Evolutionary conservation across 2,113 vertebrate genomes (phyloP).

Genomic region (Craseonycteris thonglongyai): DNA sequence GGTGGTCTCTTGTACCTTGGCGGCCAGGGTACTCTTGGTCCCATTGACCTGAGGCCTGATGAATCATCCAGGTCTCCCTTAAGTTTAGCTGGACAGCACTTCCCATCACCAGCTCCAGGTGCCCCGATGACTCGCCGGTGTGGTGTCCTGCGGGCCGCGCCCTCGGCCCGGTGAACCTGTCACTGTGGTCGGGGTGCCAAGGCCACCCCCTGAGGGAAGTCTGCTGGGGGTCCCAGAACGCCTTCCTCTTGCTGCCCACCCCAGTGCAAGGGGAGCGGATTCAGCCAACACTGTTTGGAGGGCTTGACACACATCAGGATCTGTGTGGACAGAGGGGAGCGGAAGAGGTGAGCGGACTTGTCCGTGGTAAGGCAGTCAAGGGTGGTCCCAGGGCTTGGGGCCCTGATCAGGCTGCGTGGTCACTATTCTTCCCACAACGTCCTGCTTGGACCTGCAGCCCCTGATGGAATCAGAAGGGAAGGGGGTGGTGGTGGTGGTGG

Average conservation of each 20-base stretch:
- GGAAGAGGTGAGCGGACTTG: not conserved
- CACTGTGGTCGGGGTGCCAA: not conserved
- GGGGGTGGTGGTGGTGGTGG: not conserved
- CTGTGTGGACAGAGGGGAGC: not conserved
- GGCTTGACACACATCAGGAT: not conserved
- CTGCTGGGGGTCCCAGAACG: not conserved
- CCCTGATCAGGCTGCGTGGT: not conserved
- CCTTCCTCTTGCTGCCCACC: not conserved
- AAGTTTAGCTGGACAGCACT: slow-evolving; percentile 38
- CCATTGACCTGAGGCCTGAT: slow-evolving; percentile 48
- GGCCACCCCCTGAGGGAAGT: not conserved
- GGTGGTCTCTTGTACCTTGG: not conserved
- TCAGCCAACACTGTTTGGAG: not conserved
- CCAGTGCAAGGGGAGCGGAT: not conserved
- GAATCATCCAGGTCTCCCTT: slow-evolving; percentile 43
- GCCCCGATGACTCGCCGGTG: not conserved
- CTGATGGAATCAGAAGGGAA: not conserved
- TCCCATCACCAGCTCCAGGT: not conserved
- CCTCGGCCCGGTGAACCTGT: not conserved
- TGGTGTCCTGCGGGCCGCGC: not conserved
- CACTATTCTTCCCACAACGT: not conserved
- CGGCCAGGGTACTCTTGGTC: slow-evolving; percentile 43
- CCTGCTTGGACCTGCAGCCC: not conserved
- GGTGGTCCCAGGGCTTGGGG: not conserved
- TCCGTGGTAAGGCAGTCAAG: not conserved